A percentile compares a stretch with the other conserved stretches of the same genome.
Conservation (phyloP, 1,140 invertebrate genomes). For the Pseudobourletiella spinata region DNA sequence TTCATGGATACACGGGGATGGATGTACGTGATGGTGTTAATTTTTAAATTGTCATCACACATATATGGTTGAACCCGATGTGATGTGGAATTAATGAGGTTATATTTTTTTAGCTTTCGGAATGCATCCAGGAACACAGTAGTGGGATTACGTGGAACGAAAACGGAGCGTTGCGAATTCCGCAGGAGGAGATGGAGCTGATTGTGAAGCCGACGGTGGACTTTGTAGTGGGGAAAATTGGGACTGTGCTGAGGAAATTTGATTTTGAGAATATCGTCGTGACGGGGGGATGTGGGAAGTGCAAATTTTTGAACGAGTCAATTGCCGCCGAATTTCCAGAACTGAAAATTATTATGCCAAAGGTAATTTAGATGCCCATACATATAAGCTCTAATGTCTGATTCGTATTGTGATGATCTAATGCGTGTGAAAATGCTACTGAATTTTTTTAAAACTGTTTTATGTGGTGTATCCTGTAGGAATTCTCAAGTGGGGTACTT, state of each 20-base stretch:
- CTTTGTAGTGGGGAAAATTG: slow-evolving; percentile 22
- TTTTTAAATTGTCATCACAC: neutral
- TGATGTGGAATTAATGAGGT: neutral
- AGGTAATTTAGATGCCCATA: neutral
- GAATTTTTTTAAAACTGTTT: neutral
- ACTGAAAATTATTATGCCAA: slow-evolving; percentile 8
- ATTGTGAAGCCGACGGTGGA: slow-evolving; percentile 28
- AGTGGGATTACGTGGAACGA: slow-evolving; percentile 29
- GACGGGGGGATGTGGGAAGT: slow-evolving; percentile 24
- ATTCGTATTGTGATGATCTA: neutral
- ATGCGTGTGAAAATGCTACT: neutral
- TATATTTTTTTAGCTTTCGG: slow-evolving; percentile 7
- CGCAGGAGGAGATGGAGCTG: slow-evolving; percentile 21
- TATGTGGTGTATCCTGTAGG: slow-evolving; percentile 12
- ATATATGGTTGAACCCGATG: no score
- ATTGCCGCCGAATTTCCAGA: neutral
- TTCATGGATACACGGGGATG: slow-evolving; percentile 29
- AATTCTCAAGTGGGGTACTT: slow-evolving; percentile 20
- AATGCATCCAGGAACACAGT: slow-evolving; percentile 13
- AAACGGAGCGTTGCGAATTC: slow-evolving; percentile 29
- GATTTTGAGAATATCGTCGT: slow-evolving; percentile 24
- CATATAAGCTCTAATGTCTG: neutral
- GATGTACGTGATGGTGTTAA: slow-evolving; percentile 33
- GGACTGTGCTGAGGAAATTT: slow-evolving; percentile 9
- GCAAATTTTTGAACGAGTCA: slow-evolving; percentile 18